Evolutionary conservation across 2,888 invertebrate genomes (phyloP).

Genomic region (Lumbricus terrestris): DNA sequence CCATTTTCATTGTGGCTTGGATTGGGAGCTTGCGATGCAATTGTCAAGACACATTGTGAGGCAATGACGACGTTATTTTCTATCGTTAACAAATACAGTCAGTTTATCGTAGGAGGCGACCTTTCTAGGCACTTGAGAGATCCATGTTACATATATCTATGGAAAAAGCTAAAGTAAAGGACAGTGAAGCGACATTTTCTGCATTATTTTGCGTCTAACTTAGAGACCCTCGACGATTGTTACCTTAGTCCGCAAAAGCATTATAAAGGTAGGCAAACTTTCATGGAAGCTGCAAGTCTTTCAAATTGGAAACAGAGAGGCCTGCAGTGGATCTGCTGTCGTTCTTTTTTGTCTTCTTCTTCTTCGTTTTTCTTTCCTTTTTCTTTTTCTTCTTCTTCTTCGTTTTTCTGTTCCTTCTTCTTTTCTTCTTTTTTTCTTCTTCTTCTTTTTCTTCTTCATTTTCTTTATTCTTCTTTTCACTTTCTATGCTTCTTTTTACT

Average conservation of each 20-base stretch:
- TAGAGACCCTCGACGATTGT: neutral
- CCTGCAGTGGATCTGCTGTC: neutral
- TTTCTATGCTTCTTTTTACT: no score
- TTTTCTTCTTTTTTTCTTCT: no score
- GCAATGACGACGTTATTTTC: neutral
- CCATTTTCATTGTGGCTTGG: neutral
- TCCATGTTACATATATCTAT: no score
- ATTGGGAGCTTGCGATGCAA: neutral
- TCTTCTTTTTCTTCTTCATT: no score
- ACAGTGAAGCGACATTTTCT: neutral
- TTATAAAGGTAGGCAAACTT: no score
- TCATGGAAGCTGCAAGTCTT: neutral
- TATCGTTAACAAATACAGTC: neutral
- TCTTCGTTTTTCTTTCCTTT: no score
- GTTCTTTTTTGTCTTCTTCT: neutral
- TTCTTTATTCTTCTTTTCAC: no score
- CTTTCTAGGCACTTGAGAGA: neutral
- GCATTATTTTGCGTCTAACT: neutral
- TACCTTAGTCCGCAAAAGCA: neutral
- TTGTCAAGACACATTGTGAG: neutral
- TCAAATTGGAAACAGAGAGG: neutral
- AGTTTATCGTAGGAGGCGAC: neutral
- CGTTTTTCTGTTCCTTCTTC: neutral
- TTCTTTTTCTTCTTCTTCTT: neutral
- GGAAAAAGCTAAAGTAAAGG: no score